Evolutionary conservation across 2,888 invertebrate species (phyloP).

Genomic region (Opisthograptis luteolata): DNA sequence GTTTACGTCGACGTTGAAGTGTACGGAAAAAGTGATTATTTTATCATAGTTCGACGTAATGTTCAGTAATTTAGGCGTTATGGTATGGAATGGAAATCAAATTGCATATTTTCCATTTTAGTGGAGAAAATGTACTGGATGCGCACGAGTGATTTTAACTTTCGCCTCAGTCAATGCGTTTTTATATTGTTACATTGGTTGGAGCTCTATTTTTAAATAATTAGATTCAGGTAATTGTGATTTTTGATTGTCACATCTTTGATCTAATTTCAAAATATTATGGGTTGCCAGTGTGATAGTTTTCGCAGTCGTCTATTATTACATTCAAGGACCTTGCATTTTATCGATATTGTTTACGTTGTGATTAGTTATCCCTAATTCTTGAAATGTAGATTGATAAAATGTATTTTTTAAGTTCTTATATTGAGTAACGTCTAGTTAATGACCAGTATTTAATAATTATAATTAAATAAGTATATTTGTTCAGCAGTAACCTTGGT

Average conservation of each 20-base stretch:
- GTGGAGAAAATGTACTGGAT: constrained; percentile 57
- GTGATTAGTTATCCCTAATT: too few relatives aligned
- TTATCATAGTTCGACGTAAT: constrained; percentile 9
- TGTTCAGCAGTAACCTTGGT: constrained; percentile 47
- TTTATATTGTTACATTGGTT: constrained; percentile 13
- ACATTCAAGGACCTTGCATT: too few relatives aligned
- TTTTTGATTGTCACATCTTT: not conserved
- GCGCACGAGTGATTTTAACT: constrained; percentile 72
- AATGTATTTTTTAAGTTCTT: too few relatives aligned
- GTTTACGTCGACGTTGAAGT: constrained; percentile 42
- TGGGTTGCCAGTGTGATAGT: too few relatives aligned
- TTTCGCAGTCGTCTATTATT: too few relatives aligned
- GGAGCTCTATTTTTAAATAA: constrained; percentile 9
- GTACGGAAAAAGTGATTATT: constrained; percentile 26
- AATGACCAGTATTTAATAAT: too few relatives aligned
- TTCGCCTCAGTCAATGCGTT: constrained; percentile 59
- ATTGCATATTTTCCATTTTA: constrained; percentile 33
- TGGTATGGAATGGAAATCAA: constrained; percentile 22
- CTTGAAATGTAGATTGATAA: too few relatives aligned
- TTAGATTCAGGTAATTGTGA: not conserved
- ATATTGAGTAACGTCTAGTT: too few relatives aligned
- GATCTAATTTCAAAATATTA: constrained; percentile 13
- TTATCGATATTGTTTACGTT: too few relatives aligned
- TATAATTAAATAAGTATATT: constrained; percentile 25
- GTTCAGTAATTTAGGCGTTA: not conserved